Conservation (phyloP, 2,888 invertebrate species). For the Timema podura region DNA sequence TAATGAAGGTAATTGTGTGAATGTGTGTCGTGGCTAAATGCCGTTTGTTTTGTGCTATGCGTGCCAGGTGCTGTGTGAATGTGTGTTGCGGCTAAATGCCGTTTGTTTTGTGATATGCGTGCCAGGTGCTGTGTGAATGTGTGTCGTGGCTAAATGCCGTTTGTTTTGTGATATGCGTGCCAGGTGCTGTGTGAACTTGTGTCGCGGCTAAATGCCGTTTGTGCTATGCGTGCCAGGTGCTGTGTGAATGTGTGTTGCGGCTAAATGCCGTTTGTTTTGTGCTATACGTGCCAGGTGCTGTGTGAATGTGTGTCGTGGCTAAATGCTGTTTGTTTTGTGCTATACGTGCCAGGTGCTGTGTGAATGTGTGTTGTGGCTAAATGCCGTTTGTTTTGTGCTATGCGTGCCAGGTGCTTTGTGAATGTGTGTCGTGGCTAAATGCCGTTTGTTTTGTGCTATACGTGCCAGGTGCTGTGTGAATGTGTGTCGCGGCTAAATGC, state of each 20-base stretch:
- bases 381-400: conserved; percentile 18
- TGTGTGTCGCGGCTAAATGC: conserved; percentile 17
- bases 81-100: conserved; percentile 17
- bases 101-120: conserved; percentile 30
- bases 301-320: conserved; percentile 49
- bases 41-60: conserved; percentile 24
- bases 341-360: conserved; percentile 59
- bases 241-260: conserved; percentile 54
- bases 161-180: conserved; percentile 30
- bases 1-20: too few species aligned
- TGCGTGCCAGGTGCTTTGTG: conserved; percentile 60
- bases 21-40: conserved; percentile 14
- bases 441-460: conserved; percentile 17
- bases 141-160: conserved; percentile 16
- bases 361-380: conserved; percentile 32
- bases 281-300: conserved; percentile 52
- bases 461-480: conserved; percentile 63
- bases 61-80: conserved; percentile 64
- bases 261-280: conserved; percentile 18
- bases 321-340: conserved; percentile 16
- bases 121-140: conserved; percentile 67
- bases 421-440: conserved; percentile 18
- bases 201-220: conserved; percentile 17
- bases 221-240: conserved; percentile 49
- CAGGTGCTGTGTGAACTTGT: conserved; percentile 67